Evolutionary conservation across 2,888 invertebrate genomes (phyloP), one percentile per base, ranked within the genome.

Genomic region (Eumacrocentrus americanus): DNA sequence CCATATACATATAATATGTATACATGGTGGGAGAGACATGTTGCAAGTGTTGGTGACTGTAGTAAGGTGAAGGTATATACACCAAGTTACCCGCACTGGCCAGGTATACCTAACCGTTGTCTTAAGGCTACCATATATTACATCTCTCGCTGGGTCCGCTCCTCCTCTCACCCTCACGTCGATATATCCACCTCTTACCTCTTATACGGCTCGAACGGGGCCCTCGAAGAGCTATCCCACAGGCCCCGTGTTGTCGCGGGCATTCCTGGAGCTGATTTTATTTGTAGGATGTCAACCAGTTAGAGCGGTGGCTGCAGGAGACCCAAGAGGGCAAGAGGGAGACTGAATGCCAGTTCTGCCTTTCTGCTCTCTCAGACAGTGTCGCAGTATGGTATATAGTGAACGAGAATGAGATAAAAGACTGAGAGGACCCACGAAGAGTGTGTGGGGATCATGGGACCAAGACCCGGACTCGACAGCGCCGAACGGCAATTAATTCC

Each of bases 231-330:
- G 73, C n/a, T n/a, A 73, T 74, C 73, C 73, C 74, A 73, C 73
- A 71, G 71, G 70, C 72, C 72, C 61, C 74, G 75, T 77, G 76
- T 77, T 76, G 76, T 78, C 73, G 76, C 74, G 72, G 69, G 75
- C 76, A 79, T 79, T 79, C 78, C 75, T 74, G 70, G 72, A 75
- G 76, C 73, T 74, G 78, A 79, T 78, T 79, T 79, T 78, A 79
- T 79, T 78, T 78, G 77, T 78, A 76, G 73, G 75, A 75, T 74
- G 78, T 79, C 76, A 76, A 72, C 69, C 76, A 75, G 76, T 76
- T 72, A 71, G 71, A 71, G 72, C 64, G 65, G 64, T 68, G 68
- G 65, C 63, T 65, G 58, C 60, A 57, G 64, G 62, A 64, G 66
- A 35, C 14, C 62, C 58, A 56, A 63, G 63, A 64, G 61, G 66